phyloP scores from a whole-genome alignment of 1,140 invertebrate species.

The Phymorhynchus buccinoides region DNA sequence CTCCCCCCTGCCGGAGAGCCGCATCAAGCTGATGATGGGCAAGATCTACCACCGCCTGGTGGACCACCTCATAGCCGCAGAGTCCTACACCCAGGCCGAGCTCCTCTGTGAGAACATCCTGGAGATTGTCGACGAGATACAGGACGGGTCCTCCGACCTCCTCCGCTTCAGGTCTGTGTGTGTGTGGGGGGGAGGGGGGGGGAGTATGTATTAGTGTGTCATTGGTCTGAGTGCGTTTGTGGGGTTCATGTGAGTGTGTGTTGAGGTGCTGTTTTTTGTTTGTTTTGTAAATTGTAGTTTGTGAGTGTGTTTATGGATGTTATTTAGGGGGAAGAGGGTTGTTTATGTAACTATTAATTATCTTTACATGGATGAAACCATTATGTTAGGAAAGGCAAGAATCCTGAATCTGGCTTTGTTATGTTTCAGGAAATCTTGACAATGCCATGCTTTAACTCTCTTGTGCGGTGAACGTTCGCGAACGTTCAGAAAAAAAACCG shows the following conservation, averaged over 20 bases:
- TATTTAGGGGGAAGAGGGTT: too few relatives aligned
- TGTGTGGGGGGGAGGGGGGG: conserved; percentile 5
- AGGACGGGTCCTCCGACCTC: conserved; percentile 65
- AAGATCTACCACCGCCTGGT: conserved; percentile 62
- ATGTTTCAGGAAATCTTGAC: too few relatives aligned
- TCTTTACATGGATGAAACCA: too few relatives aligned
- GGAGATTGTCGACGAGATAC: conserved; percentile 65
- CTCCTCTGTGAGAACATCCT: conserved; percentile 64
- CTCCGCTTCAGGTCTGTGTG: conserved; percentile 50
- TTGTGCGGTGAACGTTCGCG: too few relatives aligned
- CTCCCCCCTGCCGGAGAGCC: conserved; percentile 64
- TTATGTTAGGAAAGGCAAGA: too few relatives aligned
- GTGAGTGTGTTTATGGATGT: not conserved
- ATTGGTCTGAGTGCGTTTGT: too few relatives aligned
- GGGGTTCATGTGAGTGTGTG: not conserved
- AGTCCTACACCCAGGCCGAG: conserved; percentile 62
- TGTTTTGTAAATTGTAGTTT: not conserved
- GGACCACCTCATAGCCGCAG: conserved; percentile 59
- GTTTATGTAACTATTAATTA: too few relatives aligned
- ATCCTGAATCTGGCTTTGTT: too few relatives aligned
- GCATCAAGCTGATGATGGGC: conserved; percentile 63
- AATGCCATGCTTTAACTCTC: too few relatives aligned
- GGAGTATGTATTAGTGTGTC: not conserved
- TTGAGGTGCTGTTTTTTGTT: not conserved
- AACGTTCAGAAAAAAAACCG: too few relatives aligned